Base-by-base conservation (phyloP, 2,888 invertebrate species). In the Drosophila mimica region DNA sequence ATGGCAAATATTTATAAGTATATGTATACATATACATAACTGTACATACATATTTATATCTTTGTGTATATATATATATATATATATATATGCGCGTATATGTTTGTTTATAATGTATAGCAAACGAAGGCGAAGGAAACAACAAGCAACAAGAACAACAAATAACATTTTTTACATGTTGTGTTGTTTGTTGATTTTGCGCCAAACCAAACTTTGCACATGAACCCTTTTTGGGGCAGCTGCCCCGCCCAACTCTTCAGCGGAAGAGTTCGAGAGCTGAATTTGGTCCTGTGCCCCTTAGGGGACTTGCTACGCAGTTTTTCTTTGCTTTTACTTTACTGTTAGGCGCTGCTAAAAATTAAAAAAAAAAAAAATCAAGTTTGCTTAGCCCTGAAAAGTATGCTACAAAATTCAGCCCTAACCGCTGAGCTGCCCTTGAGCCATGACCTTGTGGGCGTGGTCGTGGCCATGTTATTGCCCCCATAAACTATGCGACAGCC, bases 191-290 rank as follows among this genome's bases (percentile, higher is more conserved):
- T 90, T 87, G 84, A 81, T 82, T 86, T 88, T 87, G 67, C 74
- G 68, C 73, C 76, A 82, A 86, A 74, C 83, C 83, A 90, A 88
- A 85, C 81, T 90, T 88, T 79, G 72, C 83, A 82, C 79, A 79
- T 76, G 79, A 63, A 82, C 81, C 89, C 87, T 83, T 88, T 83
- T 78, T 59, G 43, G 28, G 25, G 31, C 25, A 38, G 17, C 34
- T 52, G 28, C 17, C 52, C 11, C 13, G n/a, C 25, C 58, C 30
- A 17, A 4, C 20, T 28, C 34, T 17, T 30, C n/a, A 48, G 33
- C 57, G 62, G 33, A 77, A 67, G 76, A 63, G 76, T 70, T 79
- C n/a, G 48, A 60, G 57, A 40, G 48, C 11, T 31, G 57, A 57
- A 31, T 57, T 57, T 20, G 57, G n/a, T 38, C 36, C 48, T 36